Percentiles rank a stretch among this genome's conserved stretches.
phyloP scores from a whole-genome alignment of 2,113 vertebrate species.

The Prolemur simus region DNA sequence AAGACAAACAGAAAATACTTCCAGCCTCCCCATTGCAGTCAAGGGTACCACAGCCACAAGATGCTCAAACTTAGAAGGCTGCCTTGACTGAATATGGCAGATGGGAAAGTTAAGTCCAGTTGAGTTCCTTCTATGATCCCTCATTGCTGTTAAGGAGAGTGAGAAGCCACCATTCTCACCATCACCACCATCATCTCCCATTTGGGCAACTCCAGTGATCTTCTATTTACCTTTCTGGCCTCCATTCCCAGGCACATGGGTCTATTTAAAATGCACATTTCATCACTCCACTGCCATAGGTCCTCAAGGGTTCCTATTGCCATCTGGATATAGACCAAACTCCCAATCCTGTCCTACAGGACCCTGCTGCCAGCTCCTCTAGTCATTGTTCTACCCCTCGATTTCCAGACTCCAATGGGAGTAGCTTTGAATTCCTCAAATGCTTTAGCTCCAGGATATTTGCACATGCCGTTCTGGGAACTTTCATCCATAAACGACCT shows the following conservation, averaged over 20 bases:
- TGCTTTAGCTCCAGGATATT: neutral
- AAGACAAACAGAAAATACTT: neutral
- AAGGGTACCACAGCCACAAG: neutral
- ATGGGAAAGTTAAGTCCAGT: too few species aligned
- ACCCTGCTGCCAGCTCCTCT: too few species aligned
- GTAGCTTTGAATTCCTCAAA: neutral
- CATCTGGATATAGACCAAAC: neutral
- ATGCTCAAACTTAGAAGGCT: neutral
- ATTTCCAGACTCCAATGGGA: neutral
- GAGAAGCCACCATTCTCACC: neutral
- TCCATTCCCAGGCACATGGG: too few species aligned
- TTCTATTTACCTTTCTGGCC: neutral
- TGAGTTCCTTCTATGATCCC: rapidly evolving
- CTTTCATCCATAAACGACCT: neutral
- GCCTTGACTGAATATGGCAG: too few species aligned
- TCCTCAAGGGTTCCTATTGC: neutral
- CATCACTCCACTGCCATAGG: neutral
- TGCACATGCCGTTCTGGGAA: neutral
- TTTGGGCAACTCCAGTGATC: too few species aligned
- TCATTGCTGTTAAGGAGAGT: neutral
- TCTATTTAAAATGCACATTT: neutral
- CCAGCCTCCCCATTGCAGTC: neutral
- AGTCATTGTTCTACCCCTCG: neutral
- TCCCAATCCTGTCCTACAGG: neutral
- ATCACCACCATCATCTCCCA: too few species aligned